Conservation (phyloP, 2,797 vertebrate species). For the Semotilus atromaculatus region DNA sequence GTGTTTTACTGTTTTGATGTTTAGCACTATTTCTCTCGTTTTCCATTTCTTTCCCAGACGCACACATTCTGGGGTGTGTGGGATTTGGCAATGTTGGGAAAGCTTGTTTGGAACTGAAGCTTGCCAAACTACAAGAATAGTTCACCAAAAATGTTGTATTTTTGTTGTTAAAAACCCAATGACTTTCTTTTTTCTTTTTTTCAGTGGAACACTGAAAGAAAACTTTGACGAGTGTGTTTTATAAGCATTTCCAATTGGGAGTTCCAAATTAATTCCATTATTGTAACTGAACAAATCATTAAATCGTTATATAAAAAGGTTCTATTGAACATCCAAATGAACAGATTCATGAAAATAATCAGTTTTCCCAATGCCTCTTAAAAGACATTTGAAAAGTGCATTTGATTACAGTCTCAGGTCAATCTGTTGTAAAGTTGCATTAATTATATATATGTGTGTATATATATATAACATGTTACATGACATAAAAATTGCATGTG, state of each 20-base stretch:
- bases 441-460: too few relatives aligned
- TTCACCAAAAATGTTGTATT: not conserved
- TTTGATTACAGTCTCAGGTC: not conserved
- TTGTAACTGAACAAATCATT: not conserved
- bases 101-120: not conserved
- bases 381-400: not conserved
- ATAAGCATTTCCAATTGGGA: too few relatives aligned
- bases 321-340: not conserved
- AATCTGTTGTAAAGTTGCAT: not conserved
- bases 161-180: not conserved
- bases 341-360: not conserved
- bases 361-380: not conserved
- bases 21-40: not conserved
- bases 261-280: not conserved
- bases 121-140: conserved; percentile 1
- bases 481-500: not conserved
- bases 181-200: too few relatives aligned
- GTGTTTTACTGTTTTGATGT: conserved; percentile 11
- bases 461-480: not conserved
- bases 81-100: conserved; percentile 49
- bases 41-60: not conserved
- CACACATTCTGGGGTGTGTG: not conserved
- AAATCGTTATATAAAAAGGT: not conserved
- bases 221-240: too few relatives aligned
- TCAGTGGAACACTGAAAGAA: too few relatives aligned